Base-by-base conservation (phyloP, 30 jellyfish, hydroid and myxozoan species). In the Rhopilema esculentum region DNA sequence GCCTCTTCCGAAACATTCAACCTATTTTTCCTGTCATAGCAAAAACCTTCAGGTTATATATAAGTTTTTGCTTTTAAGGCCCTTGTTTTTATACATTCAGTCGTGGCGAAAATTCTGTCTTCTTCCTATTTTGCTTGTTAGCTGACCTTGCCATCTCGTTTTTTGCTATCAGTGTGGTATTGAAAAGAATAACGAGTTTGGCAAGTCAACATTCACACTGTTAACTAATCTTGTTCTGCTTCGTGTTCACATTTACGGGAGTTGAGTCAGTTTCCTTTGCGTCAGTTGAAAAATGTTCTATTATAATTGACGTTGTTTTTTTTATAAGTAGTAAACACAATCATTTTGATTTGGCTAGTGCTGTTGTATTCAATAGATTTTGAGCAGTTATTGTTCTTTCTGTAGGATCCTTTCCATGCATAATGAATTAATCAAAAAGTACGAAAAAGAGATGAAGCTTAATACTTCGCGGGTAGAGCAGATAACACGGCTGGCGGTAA, bases 381-480 rank as follows among this genome's bases (percentile, higher is more conserved):
- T 6, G 9, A 40, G 57, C 12, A 40, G 9, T 40, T n/a, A n/a
- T 33, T 77, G 17, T 12, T 19, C 48, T 16, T 27, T 24, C 63
- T 69, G 17, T 50, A 91, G 97, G 16, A 65, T 91, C 57, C 86
- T 91, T 69, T 61, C 89, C 26, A 66, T 85, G 91, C 97, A 91
- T 62, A 91, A 83, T 69, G 95, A 91, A 40, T 57, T 91, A 79
- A 69, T 75, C 21, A 84, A 73, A 77, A 80, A 91, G 83, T 86
- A 68, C 69, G 97, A 91, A 23, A 77, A 72, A 72, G 94, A 86
- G 57, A 68, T 81, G 72, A 84, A 84, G 52, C 63, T 77, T 31
- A 91, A 78, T 70, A 83, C 86, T 33, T 48, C 72, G 19, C 79
- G 89, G 49, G 81, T 28, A 12, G 85, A 91, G 85, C 82, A 84